Percentiles rank a stretch among this genome's conserved stretches.
Evolutionary conservation across 2,888 invertebrate genomes (phyloP).

Genomic region (Neelides folsomi): DNA sequence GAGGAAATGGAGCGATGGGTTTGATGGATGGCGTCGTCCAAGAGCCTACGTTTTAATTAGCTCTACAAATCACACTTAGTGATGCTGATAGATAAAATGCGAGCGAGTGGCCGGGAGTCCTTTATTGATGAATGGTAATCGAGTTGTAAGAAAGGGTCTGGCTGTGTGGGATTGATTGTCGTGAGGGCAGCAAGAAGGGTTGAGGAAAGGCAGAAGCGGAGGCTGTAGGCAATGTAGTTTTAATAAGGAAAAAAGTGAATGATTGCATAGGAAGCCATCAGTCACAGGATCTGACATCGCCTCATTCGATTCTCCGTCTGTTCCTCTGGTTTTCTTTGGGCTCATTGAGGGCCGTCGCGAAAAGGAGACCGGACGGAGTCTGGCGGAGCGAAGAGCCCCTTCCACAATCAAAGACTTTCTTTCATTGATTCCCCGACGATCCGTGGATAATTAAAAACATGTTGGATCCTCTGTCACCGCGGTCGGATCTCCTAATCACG

Average conservation of each 20-base stretch:
- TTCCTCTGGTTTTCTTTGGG: not conserved
- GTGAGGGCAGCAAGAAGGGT: constrained; percentile 4
- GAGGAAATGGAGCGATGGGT: not conserved
- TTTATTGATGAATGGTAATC: constrained; percentile 15
- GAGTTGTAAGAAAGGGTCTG: constrained; percentile 6
- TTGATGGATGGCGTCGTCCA: constrained; percentile 9
- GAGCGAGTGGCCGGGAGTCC: constrained; percentile 11
- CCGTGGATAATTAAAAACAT: constrained; percentile 34
- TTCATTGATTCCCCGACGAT: constrained; percentile 32
- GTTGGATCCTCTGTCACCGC: constrained; percentile 8
- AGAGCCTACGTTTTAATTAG: constrained; percentile 12
- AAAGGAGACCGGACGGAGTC: constrained; percentile 6
- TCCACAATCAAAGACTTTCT: constrained; percentile 33
- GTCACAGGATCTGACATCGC: constrained; percentile 25
- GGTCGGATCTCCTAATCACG: constrained; percentile 22
- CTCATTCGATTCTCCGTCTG: constrained; percentile 18
- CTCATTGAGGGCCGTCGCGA: constrained; percentile 1
- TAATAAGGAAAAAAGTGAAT: constrained; percentile 23
- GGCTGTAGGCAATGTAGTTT: constrained; percentile 14
- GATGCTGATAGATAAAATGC: constrained; percentile 9
- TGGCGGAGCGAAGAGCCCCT: constrained; percentile 31
- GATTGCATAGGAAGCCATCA: constrained; percentile 28
- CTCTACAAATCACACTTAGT: constrained; percentile 19
- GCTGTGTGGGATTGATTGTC: constrained; percentile 7
- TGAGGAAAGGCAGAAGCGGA: constrained; percentile 3